phyloP scores from a whole-genome alignment of 1,140 invertebrate genomes.

The Nymphalis io region DNA sequence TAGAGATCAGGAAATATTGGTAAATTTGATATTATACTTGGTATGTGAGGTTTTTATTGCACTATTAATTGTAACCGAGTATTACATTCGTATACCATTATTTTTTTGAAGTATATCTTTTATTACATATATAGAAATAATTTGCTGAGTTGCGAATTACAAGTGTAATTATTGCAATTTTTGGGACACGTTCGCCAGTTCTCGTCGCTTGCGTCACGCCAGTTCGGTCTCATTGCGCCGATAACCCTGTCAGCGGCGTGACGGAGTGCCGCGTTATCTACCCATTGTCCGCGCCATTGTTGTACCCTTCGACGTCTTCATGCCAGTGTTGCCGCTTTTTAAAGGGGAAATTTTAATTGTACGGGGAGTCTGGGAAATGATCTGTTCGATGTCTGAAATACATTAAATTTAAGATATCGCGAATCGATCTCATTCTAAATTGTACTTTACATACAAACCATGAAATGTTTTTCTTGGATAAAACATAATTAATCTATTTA shows the following conservation, averaged over 20 bases:
- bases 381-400: constrained; percentile 5
- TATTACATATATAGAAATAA: no score
- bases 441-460: background rate
- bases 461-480: background rate
- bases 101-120: no score
- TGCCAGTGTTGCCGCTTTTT: constrained; percentile 42
- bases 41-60: background rate
- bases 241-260: constrained; percentile 72
- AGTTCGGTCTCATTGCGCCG: constrained; percentile 49
- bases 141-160: background rate
- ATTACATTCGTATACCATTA: no score
- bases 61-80: no score
- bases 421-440: background rate
- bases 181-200: background rate
- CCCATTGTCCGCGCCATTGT: constrained; percentile 55
- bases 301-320: constrained; percentile 65
- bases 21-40: no score
- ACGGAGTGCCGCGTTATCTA: constrained; percentile 70
- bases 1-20: no score
- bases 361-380: constrained; percentile 15
- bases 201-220: constrained; percentile 24
- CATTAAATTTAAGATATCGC: constrained; percentile 6
- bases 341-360: constrained; percentile 43
- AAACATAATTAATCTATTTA: no score
- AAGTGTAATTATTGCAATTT: background rate